A percentile compares a stretch with the other conserved stretches of the same genome.
Conservation (phyloP, 2,888 invertebrate genomes). For the Villa cingulata region DNA sequence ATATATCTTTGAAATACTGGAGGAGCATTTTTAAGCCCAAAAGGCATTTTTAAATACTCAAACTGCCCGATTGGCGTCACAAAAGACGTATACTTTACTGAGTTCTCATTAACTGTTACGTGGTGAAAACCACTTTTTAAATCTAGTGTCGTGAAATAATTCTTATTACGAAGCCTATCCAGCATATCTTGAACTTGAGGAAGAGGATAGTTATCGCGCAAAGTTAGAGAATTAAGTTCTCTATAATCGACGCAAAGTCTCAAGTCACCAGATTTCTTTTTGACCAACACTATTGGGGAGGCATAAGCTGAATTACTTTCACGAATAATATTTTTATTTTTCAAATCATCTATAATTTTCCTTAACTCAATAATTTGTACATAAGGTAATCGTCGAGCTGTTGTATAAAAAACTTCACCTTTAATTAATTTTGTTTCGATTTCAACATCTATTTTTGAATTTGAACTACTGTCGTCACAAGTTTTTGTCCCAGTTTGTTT, state of each 20-base stretch:
- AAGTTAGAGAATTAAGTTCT: slow-evolving; percentile 11
- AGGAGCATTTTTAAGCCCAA: slow-evolving; percentile 12
- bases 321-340: slow-evolving; percentile 7
- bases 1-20: slow-evolving; percentile 14
- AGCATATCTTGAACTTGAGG: slow-evolving; percentile 10
- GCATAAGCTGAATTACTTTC: slow-evolving; percentile 12
- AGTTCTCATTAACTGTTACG: slow-evolving; percentile 11
- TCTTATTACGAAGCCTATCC: slow-evolving; percentile 11
- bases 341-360: slow-evolving; percentile 7
- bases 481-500: too few relatives aligned
- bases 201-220: slow-evolving; percentile 12
- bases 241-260: slow-evolving; percentile 14
- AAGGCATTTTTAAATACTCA: slow-evolving; percentile 13
- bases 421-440: too few relatives aligned
- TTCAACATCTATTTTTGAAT: too few relatives aligned
- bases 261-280: slow-evolving; percentile 11
- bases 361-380: too few relatives aligned
- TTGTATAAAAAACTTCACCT: too few relatives aligned
- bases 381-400: too few relatives aligned
- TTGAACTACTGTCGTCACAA: too few relatives aligned
- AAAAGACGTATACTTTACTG: slow-evolving; percentile 12
- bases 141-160: slow-evolving; percentile 15
- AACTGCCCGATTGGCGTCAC: slow-evolving; percentile 4
- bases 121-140: slow-evolving; percentile 16
- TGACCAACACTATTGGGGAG: slow-evolving; percentile 11